Evolutionary conservation across 2,797 vertebrate genomes (phyloP).

Genomic region (Propithecus perrieri): DNA sequence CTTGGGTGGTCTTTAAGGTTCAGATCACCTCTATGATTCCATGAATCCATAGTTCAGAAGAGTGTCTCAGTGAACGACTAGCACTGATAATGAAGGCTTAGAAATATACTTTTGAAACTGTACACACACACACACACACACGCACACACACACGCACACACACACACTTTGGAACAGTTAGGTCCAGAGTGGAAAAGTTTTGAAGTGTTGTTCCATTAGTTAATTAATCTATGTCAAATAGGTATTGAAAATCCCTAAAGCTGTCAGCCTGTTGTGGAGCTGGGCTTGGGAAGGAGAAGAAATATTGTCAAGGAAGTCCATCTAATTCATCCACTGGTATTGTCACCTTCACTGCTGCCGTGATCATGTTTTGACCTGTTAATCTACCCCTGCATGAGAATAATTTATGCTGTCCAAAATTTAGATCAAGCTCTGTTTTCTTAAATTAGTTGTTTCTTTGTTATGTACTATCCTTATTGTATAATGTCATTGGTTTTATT

Average conservation of each 20-base stretch:
- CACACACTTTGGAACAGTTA: neutral
- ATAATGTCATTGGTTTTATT: neutral
- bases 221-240: neutral
- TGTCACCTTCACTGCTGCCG: neutral
- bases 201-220: neutral
- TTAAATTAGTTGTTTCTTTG: neutral
- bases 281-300: neutral
- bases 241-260: neutral
- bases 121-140: no score
- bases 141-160: no score
- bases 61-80: neutral
- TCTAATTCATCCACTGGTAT: rapidly evolving
- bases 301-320: neutral
- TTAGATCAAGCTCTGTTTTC: neutral
- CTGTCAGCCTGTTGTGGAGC: neutral
- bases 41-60: neutral
- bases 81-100: neutral
- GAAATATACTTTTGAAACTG: neutral
- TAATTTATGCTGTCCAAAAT: neutral
- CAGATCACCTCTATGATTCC: neutral
- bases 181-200: neutral
- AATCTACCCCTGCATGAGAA: neutral
- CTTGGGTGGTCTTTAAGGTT: neutral
- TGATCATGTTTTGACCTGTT: neutral
- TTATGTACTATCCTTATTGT: neutral